A percentile compares a stretch with the other conserved stretches of the same genome.
Evolutionary conservation across 2,888 invertebrate species (phyloP).

Genomic region (Mesorhabditis spiculigera): DNA sequence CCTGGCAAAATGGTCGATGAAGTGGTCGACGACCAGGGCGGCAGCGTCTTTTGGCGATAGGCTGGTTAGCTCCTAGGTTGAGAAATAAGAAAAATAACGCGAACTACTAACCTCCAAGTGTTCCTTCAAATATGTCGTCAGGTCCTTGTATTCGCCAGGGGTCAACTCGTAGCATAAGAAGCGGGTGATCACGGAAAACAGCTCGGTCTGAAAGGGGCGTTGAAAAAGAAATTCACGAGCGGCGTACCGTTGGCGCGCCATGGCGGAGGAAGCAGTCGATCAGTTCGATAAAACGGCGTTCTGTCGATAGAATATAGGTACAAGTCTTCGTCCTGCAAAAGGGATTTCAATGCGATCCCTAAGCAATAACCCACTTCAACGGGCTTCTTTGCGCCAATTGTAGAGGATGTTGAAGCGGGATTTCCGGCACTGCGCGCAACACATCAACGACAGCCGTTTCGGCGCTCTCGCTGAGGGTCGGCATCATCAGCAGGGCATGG

Average conservation of each 20-base stretch:
- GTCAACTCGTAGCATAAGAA: not conserved
- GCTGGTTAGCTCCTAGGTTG: not conserved
- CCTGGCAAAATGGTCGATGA: constrained; percentile 18
- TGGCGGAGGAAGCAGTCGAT: constrained; percentile 22
- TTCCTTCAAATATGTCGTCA: not conserved
- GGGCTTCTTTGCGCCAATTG: constrained; percentile 19
- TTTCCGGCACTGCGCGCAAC: constrained; percentile 19
- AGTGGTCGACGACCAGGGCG: constrained; percentile 31
- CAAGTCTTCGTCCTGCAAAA: constrained; percentile 21
- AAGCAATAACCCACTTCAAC: constrained; percentile 7
- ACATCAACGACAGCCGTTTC: constrained; percentile 22
- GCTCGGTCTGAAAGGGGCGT: not conserved
- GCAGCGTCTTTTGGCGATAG: constrained; percentile 14
- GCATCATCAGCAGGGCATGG: constrained; percentile 10
- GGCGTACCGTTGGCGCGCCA: constrained; percentile 9
- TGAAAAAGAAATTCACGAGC: not conserved
- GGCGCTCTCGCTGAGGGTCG: constrained; percentile 9
- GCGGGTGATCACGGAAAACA: not conserved
- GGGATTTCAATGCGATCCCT: not conserved
- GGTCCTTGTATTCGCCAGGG: not conserved
- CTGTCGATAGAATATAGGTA: constrained; percentile 21
- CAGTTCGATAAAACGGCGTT: constrained; percentile 26
- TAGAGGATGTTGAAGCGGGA: constrained; percentile 25
- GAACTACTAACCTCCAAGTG: not conserved
- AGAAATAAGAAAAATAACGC: not conserved